Percentiles rank a stretch among this genome's conserved stretches.
Conservation (phyloP, 1,140 invertebrate genomes). For the Aethina tumida region DNA sequence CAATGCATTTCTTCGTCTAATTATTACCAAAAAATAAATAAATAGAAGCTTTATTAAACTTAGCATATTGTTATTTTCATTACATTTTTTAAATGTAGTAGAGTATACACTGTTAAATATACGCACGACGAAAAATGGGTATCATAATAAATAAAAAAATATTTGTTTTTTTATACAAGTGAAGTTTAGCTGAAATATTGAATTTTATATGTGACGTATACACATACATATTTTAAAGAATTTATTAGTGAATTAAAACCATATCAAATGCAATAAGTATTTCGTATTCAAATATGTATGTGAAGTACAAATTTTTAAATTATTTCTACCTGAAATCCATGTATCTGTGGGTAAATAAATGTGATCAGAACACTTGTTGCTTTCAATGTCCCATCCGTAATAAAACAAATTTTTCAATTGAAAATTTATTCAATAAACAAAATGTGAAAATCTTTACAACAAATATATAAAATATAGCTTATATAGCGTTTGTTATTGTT, state of each 20-base stretch:
- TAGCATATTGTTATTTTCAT: constrained; percentile 14
- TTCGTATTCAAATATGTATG: constrained; percentile 13
- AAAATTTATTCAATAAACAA: neutral
- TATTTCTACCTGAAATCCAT: constrained; percentile 23
- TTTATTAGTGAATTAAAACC: constrained; percentile 5
- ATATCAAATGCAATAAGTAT: constrained; percentile 21
- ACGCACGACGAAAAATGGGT: constrained; percentile 18
- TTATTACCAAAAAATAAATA: constrained; percentile 8
- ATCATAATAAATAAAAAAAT: constrained; percentile 10
- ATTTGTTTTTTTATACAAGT: constrained; percentile 20
- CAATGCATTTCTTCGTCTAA: constrained; percentile 10
- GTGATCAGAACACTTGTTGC: constrained; percentile 14
- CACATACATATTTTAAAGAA: constrained; percentile 15
- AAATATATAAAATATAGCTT: neutral
- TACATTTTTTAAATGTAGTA: constrained; percentile 13
- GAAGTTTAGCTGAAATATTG: constrained; percentile 15
- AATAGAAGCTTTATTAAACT: constrained; percentile 11
- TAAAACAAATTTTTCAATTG: neutral
- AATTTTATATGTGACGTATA: constrained; percentile 15
- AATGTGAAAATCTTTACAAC: constrained; percentile 1
- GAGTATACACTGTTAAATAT: constrained; percentile 21
- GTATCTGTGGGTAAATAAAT: constrained; percentile 25
- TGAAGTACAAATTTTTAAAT: constrained; percentile 15
- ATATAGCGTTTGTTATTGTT: too few relatives aligned
- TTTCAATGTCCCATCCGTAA: neutral